Conservation (phyloP, 2,888 invertebrate genomes). For the Cantharis lateralis region DNA sequence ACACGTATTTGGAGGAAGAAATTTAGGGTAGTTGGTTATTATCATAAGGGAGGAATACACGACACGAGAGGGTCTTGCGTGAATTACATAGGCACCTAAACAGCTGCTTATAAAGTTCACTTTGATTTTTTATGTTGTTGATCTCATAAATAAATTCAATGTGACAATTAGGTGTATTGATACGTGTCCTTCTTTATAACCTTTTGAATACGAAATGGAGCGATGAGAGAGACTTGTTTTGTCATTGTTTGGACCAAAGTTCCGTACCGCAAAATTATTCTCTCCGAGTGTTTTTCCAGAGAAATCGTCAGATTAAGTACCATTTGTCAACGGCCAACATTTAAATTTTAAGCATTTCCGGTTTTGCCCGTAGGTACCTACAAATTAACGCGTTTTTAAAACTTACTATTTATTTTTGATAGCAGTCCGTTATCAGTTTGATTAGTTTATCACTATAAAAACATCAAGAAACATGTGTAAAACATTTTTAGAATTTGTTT, state of each 20-base stretch:
- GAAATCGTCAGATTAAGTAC: neutral
- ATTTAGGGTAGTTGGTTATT: constrained; percentile 3
- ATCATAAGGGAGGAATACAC: neutral
- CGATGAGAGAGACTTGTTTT: neutral
- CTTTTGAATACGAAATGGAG: neutral
- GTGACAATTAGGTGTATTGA: neutral
- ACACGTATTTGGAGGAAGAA: constrained; percentile 4
- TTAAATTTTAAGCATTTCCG: constrained; percentile 9
- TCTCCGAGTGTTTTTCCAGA: neutral
- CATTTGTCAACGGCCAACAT: neutral
- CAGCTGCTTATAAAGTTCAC: neutral
- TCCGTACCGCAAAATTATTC: neutral
- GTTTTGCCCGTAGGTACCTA: neutral
- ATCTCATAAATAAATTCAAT: constrained; percentile 1
- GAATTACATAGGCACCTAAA: neutral
- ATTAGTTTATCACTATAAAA: constrained; percentile 53
- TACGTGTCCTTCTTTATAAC: neutral
- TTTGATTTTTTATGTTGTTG: neutral
- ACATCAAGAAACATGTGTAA: constrained; percentile 54
- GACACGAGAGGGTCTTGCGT: neutral
- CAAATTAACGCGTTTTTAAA: constrained; percentile 4
- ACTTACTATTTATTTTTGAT: constrained; percentile 29
- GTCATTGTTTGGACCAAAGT: neutral
- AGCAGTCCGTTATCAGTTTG: constrained; percentile 45
- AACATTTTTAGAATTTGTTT: constrained; percentile 40